These are phyloP conservation scores for Felis catus DNA, from an alignment of 2,113 vertebrate species.

Conservation along the genomic window DNA sequence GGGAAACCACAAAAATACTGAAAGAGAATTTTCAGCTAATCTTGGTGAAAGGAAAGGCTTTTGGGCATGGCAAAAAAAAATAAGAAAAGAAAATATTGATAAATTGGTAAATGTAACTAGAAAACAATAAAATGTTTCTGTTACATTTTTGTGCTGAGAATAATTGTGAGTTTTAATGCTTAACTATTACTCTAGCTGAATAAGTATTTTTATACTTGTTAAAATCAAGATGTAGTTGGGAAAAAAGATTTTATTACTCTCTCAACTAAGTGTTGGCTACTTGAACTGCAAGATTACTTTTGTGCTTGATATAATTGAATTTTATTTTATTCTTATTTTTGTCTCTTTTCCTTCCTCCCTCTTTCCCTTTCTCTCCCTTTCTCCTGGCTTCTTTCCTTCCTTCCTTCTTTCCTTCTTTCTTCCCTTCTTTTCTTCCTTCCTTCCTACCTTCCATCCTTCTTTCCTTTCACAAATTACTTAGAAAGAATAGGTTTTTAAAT, in stretches of 20 bases:
- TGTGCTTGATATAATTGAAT: not conserved
- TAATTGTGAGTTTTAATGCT: not conserved
- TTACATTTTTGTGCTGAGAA: not conserved
- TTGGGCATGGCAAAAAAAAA: not conserved
- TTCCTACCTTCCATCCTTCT: too few species aligned
- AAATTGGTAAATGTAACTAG: not conserved
- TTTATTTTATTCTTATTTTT: not conserved
- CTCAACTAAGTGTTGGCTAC: not conserved
- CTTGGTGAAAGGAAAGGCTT: not conserved
- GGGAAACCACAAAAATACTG: not conserved
- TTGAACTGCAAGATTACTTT: not conserved
- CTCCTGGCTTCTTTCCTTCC: not conserved
- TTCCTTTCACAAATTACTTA: not conserved
- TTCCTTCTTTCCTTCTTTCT: not conserved
- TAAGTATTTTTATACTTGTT: not conserved
- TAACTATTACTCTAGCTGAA: not conserved
- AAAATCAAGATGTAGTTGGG: not conserved
- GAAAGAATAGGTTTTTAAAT: not conserved
- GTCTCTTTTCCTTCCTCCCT: not conserved
- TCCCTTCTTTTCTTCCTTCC: not conserved
- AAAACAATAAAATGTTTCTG: not conserved
- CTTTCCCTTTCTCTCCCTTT: not conserved
- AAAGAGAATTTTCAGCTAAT: not conserved
- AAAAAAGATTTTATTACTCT: not conserved
- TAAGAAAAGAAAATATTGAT: not conserved